A percentile compares a stretch with the other conserved stretches of the same genome.
Evolutionary conservation across 2,888 invertebrate genomes (phyloP).

Genomic region (Cosmia pyralina): DNA sequence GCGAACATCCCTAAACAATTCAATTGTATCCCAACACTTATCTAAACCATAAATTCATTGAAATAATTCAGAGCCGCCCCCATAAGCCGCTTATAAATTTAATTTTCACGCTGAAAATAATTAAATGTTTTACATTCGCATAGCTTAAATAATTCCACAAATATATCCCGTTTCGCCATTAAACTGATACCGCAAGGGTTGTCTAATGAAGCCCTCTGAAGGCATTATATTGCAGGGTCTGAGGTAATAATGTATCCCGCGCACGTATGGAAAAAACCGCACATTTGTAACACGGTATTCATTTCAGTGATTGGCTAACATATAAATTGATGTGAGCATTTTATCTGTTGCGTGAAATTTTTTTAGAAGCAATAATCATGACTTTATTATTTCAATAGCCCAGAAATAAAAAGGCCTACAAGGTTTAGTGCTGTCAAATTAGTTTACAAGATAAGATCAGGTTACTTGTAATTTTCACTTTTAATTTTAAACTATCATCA

Average conservation of each 20-base stretch:
- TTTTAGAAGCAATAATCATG: not conserved
- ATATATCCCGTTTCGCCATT: constrained; percentile 41
- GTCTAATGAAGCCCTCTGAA: constrained; percentile 51
- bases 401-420: not conserved
- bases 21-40: constrained; percentile 29
- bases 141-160: constrained; percentile 32
- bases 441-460: not conserved
- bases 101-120: constrained; percentile 50
- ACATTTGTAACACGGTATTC: constrained; percentile 9
- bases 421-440: not conserved
- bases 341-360: constrained; percentile 12
- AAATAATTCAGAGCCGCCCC: constrained; percentile 31
- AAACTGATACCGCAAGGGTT: constrained; percentile 48
- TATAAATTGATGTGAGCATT: constrained; percentile 6
- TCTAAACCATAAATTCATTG: constrained; percentile 37
- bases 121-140: constrained; percentile 50
- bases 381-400: not conserved
- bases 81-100: constrained; percentile 50
- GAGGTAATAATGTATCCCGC: constrained; percentile 35
- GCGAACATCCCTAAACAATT: constrained; percentile 3
- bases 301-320: constrained; percentile 7
- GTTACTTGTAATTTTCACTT: not conserved
- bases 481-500: not conserved
- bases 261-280: constrained; percentile 46
- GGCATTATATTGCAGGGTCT: constrained; percentile 47